Evolutionary conservation across 2,888 invertebrate genomes (phyloP), one percentile per base, ranked within the genome.

Genomic region (Fissipunctia ypsillon): DNA sequence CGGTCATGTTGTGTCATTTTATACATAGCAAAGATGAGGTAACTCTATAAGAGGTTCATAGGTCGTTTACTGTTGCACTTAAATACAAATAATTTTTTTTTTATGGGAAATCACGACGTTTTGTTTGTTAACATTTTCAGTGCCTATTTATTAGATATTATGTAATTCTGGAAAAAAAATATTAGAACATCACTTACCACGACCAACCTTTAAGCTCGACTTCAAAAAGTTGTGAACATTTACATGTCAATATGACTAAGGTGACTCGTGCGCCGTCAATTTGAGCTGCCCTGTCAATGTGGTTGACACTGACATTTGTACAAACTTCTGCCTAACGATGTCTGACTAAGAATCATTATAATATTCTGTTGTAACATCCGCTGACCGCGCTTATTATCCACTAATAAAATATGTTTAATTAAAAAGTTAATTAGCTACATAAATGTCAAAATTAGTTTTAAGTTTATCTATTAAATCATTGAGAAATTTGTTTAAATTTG

Each of bases 211-310:
- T 71, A 63, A 52, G 61, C 56, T 54, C 56, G 4, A 25, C 12
- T 12, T 48, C 50, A 12, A n/a, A n/a, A 48, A n/a, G 25, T 48
- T 19, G 68, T 38, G 1, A 76, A 75, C 19, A 79, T 66, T 73
- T 22, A 31, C 73, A 48, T 57, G 61, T 66, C 79, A 35, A 35
- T 6, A 5, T 52, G 64, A 64, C 63, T 59, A 50, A 80, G 61
- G 38, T 48, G 68, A 67, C 65, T 84, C 89, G 87, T 88, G 88
- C 65, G 69, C 66, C 52, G 77, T 76, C 80, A 88, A 89, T 89
- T 89, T 84, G 87, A 86, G 68, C 81, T 76, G 56, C 31, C 45
- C 72, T 84, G 84, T 85, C 83, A 88, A 88, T 72, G 54, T 70
- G 45, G 72, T 73, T 78, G 87, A 82, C 88, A 85, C 81, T 87